Evolutionary conservation across 2,113 vertebrate genomes (phyloP).

Genomic region (Rhynchomys soricoides): DNA sequence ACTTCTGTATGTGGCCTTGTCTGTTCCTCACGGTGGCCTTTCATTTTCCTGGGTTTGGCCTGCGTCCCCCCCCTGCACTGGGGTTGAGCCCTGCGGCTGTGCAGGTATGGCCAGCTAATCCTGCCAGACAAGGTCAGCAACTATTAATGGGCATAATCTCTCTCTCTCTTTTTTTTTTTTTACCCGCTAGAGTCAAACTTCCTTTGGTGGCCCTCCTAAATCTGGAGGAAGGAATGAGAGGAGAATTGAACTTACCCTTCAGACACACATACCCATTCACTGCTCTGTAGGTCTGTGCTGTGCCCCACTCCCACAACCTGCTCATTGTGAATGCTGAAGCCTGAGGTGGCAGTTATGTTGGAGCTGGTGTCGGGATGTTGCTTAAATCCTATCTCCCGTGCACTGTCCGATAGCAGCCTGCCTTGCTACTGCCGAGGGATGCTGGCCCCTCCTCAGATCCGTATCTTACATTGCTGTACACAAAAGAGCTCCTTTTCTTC

Average conservation of each 20-base stretch:
- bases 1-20: neutral
- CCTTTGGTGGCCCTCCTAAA: slow-evolving; percentile 15
- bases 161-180: neutral
- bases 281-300: neutral
- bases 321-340: neutral
- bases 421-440: neutral
- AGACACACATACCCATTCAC: fast-evolving
- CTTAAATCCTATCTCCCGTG: neutral
- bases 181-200: neutral
- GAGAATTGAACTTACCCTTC: neutral
- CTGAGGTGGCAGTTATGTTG: neutral
- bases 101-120: neutral
- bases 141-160: neutral
- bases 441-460: neutral
- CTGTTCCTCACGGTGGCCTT: neutral
- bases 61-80: fast-evolving
- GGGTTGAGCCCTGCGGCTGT: neutral
- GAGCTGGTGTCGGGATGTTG: slow-evolving; percentile 28
- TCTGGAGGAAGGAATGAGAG: neutral
- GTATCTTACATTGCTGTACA: fast-evolving
- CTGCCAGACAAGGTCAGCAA: slow-evolving; percentile 1
- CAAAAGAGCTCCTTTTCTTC: neutral
- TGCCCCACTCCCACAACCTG: fast-evolving
- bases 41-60: neutral
- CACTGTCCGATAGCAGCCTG: neutral